These are phyloP conservation scores for Sycophila sp. DNA, from an alignment of 1,140 invertebrate species.

Conservation along the genomic window DNA sequence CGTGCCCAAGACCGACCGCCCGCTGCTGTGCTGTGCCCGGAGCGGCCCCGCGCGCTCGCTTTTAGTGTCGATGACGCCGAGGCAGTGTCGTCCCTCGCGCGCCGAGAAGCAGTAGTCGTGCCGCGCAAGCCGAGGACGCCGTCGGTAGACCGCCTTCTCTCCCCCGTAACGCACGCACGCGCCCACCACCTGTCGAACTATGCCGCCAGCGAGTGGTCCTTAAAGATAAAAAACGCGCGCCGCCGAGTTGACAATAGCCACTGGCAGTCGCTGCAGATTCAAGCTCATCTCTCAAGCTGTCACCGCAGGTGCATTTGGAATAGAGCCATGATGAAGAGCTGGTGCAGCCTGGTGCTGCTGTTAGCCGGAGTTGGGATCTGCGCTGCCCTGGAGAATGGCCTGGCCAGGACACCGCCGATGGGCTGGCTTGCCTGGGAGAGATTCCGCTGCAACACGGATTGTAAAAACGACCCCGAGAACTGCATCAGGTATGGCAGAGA, in stretches of 20 bases:
- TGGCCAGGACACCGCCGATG: conserved; percentile 86
- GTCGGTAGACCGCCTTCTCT: too few relatives aligned
- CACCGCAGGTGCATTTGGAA: neutral
- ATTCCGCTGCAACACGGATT: conserved; percentile 93
- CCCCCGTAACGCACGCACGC: too few relatives aligned
- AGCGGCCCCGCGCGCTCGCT: too few relatives aligned
- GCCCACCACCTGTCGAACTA: too few relatives aligned
- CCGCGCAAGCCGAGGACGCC: too few relatives aligned
- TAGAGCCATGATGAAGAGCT: neutral
- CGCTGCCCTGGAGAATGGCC: conserved; percentile 79
- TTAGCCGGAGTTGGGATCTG: conserved; percentile 24
- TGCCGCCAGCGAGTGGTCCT: conserved; percentile 2
- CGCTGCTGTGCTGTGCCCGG: neutral
- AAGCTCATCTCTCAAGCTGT: neutral
- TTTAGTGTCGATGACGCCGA: too few relatives aligned
- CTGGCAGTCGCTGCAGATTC: neutral
- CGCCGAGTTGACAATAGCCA: neutral
- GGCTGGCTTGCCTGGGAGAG: conserved; percentile 94
- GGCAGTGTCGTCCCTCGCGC: neutral
- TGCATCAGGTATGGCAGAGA: conserved; percentile 85
- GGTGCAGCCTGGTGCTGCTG: conserved; percentile 1
- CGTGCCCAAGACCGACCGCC: neutral
- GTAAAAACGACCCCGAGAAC: conserved; percentile 90
- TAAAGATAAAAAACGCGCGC: neutral
- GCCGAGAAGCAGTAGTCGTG: neutral